phyloP scores from a whole-genome alignment of 2,797 vertebrate genomes.

The Girardinus metallicus region DNA sequence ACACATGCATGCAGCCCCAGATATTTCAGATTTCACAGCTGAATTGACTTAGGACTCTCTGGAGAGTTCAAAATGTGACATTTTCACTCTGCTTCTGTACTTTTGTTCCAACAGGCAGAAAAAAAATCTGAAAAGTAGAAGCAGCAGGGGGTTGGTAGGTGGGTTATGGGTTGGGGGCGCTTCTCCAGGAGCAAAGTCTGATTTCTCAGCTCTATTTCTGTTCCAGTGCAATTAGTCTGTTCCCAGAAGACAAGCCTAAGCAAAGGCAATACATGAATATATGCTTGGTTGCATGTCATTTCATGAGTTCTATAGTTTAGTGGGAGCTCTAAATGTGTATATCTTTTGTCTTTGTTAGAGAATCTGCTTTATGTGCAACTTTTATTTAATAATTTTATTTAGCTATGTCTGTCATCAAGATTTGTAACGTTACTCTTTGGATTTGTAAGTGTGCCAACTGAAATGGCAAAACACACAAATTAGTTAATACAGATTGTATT shows the following conservation, averaged over 20 bases:
- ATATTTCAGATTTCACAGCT: constrained; percentile 76
- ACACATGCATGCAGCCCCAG: constrained; percentile 45
- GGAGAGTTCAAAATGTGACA: constrained; percentile 82
- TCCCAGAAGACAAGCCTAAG: constrained; percentile 80
- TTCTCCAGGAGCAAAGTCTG: constrained; percentile 75
- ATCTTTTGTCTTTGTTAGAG: constrained; percentile 56
- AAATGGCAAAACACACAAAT: constrained; percentile 3
- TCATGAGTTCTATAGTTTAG: constrained; percentile 46
- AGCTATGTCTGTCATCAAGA: constrained; percentile 27
- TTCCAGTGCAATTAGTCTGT: constrained; percentile 80
- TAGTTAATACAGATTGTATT: not conserved
- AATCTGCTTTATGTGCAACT: constrained; percentile 42
- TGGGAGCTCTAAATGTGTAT: constrained; percentile 43
- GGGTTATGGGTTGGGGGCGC: constrained; percentile 72
- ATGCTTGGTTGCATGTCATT: constrained; percentile 69
- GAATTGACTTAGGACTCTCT: constrained; percentile 82
- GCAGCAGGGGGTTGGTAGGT: constrained; percentile 72
- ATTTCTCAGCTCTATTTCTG: constrained; percentile 81
- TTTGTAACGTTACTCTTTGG: constrained; percentile 6
- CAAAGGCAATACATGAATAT: constrained; percentile 70
- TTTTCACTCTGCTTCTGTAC: constrained; percentile 79
- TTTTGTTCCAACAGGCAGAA: constrained; percentile 80
- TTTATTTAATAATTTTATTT: constrained; percentile 45
- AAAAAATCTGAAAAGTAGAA: constrained; percentile 75
- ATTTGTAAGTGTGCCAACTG: constrained; percentile 18